phyloP scores from a whole-genome alignment of 1,140 invertebrate species.

The Trissolcus basalis region DNA sequence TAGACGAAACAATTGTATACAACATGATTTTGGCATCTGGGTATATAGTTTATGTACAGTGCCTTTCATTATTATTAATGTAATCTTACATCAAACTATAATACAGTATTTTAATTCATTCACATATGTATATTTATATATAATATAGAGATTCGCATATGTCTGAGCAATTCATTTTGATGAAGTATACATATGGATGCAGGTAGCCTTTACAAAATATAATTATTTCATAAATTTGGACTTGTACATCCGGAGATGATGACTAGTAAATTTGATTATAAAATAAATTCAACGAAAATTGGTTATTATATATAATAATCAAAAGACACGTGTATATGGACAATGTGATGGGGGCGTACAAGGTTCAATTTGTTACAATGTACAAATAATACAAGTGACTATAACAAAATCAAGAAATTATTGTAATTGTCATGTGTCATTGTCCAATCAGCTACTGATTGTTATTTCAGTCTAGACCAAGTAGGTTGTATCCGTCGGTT shows the following conservation, averaged over 20 bases:
- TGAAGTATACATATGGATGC: constrained; percentile 43
- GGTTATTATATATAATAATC: too few species aligned
- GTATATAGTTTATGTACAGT: constrained; percentile 43
- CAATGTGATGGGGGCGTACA: too few species aligned
- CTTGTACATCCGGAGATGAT: not conserved
- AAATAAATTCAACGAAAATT: too few species aligned
- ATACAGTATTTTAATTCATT: constrained; percentile 2
- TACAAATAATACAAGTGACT: too few species aligned
- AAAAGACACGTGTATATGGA: too few species aligned
- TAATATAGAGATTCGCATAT: constrained; percentile 29
- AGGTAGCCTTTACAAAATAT: constrained; percentile 53
- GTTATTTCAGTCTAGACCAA: constrained; percentile 28
- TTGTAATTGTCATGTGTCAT: constrained; percentile 12
- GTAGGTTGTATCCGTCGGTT: not conserved
- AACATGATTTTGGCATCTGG: constrained; percentile 42
- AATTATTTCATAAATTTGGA: not conserved
- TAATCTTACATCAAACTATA: not conserved
- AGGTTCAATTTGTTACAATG: too few species aligned
- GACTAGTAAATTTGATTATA: too few species aligned
- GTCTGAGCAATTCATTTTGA: constrained; percentile 52
- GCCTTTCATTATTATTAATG: constrained; percentile 24
- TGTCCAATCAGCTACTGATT: not conserved
- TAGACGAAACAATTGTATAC: too few species aligned
- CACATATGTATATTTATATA: constrained; percentile 20
- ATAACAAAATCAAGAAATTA: too few species aligned